phyloP scores from a whole-genome alignment of 2,113 vertebrate species.

The Pedionomus torquatus region DNA sequence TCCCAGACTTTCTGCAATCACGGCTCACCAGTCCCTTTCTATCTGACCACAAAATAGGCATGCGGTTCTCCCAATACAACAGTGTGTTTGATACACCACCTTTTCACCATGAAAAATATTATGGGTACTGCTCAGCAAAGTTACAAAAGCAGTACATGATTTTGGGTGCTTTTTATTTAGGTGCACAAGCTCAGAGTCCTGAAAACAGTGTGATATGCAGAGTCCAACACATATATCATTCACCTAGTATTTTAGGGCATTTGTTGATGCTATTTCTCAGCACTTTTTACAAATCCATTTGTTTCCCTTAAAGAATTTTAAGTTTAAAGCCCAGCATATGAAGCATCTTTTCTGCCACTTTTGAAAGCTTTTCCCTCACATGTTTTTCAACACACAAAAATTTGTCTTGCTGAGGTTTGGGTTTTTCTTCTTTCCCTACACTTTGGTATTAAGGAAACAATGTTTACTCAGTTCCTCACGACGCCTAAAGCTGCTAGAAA shows the following conservation, averaged over 20 bases:
- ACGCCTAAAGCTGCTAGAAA: neutral
- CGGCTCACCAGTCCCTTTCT: neutral
- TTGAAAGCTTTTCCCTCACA: neutral
- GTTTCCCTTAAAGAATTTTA: neutral
- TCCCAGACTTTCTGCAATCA: neutral
- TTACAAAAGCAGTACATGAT: neutral
- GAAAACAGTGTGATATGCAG: neutral
- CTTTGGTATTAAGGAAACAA: neutral
- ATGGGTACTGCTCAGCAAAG: neutral
- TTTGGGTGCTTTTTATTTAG: neutral
- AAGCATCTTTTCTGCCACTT: neutral
- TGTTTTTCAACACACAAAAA: neutral
- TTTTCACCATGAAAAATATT: neutral
- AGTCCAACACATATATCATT: neutral
- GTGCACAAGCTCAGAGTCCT: neutral
- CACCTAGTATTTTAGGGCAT: neutral
- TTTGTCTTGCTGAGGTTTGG: neutral
- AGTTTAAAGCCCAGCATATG: neutral
- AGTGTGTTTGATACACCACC: neutral
- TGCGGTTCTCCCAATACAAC: neutral
- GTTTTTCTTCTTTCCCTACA: neutral
- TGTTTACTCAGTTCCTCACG: neutral
- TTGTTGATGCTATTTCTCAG: neutral
- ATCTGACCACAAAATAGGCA: neutral
- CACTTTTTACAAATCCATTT: neutral